Evolutionary conservation across 2,113 vertebrate genomes (phyloP).

Genomic region (Murina feae): DNA sequence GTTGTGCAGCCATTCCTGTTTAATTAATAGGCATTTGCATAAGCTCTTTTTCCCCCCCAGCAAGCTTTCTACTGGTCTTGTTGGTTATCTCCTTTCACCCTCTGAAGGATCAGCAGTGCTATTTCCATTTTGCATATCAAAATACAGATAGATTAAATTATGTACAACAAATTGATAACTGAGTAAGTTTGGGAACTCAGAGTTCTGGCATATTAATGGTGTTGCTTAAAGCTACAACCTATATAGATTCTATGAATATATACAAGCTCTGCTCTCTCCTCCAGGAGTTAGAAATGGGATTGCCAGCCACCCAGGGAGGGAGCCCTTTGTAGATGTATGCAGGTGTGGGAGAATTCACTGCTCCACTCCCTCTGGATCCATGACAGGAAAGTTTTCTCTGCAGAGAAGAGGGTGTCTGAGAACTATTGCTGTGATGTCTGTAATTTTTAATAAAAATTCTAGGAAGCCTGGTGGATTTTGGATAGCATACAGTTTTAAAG

Average conservation of each 20-base stretch:
- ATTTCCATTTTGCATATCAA: constrained; percentile 70
- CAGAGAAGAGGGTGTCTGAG: constrained; percentile 1
- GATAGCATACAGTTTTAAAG: constrained; percentile 18
- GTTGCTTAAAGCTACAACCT: constrained; percentile 60
- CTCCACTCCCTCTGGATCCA: constrained; percentile 40
- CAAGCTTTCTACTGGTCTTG: constrained; percentile 47
- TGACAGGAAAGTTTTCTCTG: constrained; percentile 42
- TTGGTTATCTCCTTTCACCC: constrained; percentile 63
- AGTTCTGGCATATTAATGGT: constrained; percentile 53
- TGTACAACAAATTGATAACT: constrained; percentile 64
- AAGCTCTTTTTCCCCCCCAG: constrained; percentile 49
- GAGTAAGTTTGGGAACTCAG: constrained; percentile 54
- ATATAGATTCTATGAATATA: constrained; percentile 46
- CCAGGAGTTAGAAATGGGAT: background rate
- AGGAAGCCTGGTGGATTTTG: background rate
- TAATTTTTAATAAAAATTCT: constrained; percentile 68
- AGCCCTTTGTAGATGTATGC: constrained; percentile 17
- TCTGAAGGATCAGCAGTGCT: constrained; percentile 54
- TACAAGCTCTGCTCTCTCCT: constrained; percentile 13
- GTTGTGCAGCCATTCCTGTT: constrained; percentile 58
- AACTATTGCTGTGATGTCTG: constrained; percentile 41
- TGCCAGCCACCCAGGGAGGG: background rate
- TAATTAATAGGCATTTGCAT: constrained; percentile 72
- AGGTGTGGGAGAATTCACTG: background rate
- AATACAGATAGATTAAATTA: constrained; percentile 69